Percentiles rank a stretch among this genome's conserved stretches.
These are phyloP conservation scores for Chelonus formosanus DNA, from an alignment of 2,888 invertebrate species.

Conservation along the genomic window DNA sequence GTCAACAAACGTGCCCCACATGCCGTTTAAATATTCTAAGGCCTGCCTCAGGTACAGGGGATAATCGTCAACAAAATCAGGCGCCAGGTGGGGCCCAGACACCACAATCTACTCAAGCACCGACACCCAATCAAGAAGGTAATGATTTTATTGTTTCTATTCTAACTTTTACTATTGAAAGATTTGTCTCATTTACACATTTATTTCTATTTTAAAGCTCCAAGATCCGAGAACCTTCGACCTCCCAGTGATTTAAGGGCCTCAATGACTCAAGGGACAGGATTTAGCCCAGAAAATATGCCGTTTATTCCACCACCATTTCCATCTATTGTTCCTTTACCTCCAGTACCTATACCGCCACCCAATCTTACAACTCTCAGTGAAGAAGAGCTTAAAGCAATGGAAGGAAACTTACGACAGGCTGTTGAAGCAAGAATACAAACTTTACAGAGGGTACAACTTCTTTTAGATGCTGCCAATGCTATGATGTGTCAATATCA, in stretches of 20 bases:
- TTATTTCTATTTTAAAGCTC: slow-evolving; percentile 1
- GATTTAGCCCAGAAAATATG: slow-evolving; percentile 51
- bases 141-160: neutral
- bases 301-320: slow-evolving; percentile 69
- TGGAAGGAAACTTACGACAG: slow-evolving; percentile 90
- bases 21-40: slow-evolving; percentile 88
- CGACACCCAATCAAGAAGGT: slow-evolving; percentile 42
- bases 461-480: slow-evolving; percentile 92
- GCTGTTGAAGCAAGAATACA: slow-evolving; percentile 92
- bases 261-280: slow-evolving; percentile 35
- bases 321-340: slow-evolving; percentile 67
- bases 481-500: slow-evolving; percentile 95
- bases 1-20: slow-evolving; percentile 99
- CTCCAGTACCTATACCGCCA: slow-evolving; percentile 82
- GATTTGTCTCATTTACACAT: too few species aligned
- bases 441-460: slow-evolving; percentile 83
- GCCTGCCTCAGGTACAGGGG: slow-evolving; percentile 52
- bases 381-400: slow-evolving; percentile 82
- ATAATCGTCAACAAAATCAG: slow-evolving; percentile 58
- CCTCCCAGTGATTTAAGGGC: slow-evolving; percentile 26
- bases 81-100: slow-evolving; percentile 52
- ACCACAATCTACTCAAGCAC: slow-evolving; percentile 50
- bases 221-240: slow-evolving; percentile 15
- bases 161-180: too few species aligned
- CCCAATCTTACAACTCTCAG: slow-evolving; percentile 78